These are phyloP conservation scores for Chromis chromis DNA, from an alignment of 2,797 vertebrate species.

Conservation along the genomic window DNA sequence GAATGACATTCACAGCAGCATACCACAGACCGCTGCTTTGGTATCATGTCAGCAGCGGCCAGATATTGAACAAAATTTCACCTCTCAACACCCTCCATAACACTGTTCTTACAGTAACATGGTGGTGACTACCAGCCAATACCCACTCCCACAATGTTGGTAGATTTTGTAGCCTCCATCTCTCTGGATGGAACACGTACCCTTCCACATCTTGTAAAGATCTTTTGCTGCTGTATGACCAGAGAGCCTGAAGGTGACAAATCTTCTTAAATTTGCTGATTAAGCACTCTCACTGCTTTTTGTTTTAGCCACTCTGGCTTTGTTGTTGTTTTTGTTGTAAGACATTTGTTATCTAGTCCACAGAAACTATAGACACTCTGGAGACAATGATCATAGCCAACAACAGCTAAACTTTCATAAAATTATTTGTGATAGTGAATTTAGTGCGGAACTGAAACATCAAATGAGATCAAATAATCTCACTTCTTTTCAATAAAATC, in stretches of 20 bases:
- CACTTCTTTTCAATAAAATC: background rate
- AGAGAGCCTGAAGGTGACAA: background rate
- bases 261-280: background rate
- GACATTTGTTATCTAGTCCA: background rate
- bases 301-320: no score
- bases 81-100: background rate
- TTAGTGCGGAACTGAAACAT: background rate
- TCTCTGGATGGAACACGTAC: background rate
- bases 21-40: conserved; percentile 15
- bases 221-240: background rate
- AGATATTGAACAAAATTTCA: background rate
- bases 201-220: background rate
- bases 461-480: background rate
- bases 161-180: background rate
- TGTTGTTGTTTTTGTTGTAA: background rate
- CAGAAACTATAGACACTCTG: background rate
- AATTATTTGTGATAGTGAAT: background rate
- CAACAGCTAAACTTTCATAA: background rate
- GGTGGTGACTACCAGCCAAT: no score
- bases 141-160: no score
- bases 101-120: background rate
- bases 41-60: conserved; percentile 2
- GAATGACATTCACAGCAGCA: conserved; percentile 15
- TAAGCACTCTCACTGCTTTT: background rate
- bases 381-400: background rate